These are phyloP conservation scores for Pollenia angustigena DNA, from an alignment of 2,888 invertebrate genomes.

Conservation along the genomic window DNA sequence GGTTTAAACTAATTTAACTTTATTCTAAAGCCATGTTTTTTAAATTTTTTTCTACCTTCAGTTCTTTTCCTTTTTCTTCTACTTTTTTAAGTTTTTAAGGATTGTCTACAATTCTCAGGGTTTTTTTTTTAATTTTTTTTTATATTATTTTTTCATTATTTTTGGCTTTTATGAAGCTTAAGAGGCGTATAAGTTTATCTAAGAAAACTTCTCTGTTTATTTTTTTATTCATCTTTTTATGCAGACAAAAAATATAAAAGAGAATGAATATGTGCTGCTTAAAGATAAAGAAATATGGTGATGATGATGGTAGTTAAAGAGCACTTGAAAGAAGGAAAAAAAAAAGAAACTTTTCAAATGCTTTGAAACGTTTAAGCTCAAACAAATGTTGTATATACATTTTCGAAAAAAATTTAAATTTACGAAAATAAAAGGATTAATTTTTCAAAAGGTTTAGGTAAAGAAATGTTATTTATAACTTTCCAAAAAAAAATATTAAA, in stretches of 20 bases:
- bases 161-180: constrained; percentile 67
- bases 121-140: constrained; percentile 19
- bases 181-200: constrained; percentile 71
- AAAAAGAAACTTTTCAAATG: neutral
- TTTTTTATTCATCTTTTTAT: neutral
- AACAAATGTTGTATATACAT: too few relatives aligned
- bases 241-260: constrained; percentile 2
- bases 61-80: constrained; percentile 13
- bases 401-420: too few relatives aligned
- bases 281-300: constrained; percentile 59
- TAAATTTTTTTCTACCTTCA: constrained; percentile 5
- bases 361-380: too few relatives aligned
- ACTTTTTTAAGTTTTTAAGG: constrained; percentile 56
- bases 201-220: constrained; percentile 57
- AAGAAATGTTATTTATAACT: too few relatives aligned
- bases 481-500: neutral
- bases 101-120: constrained; percentile 50
- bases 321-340: constrained; percentile 22
- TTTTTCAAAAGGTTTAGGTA: neutral
- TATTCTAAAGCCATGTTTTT: constrained; percentile 20
- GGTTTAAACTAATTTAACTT: constrained; percentile 3
- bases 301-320: constrained; percentile 35
- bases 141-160: constrained; percentile 52
- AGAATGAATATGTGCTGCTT: constrained; percentile 5
- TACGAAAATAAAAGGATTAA: neutral